Percentiles rank a stretch among this genome's conserved stretches.
Conservation (phyloP, 1,140 invertebrate species). For the Tetramorium alpestre region DNA sequence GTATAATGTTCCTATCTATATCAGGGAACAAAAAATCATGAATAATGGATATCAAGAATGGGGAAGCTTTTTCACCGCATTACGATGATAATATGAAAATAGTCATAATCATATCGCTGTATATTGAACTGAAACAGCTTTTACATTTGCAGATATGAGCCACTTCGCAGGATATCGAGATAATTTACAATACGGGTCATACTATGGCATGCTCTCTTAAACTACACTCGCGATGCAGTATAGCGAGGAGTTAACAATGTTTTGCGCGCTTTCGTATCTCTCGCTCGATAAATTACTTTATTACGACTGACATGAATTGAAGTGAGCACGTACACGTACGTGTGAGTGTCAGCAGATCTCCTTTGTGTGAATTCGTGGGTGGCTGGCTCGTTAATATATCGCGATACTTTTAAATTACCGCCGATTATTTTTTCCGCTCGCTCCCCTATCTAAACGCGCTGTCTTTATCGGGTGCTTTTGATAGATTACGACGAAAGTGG, state of each 20-base stretch:
- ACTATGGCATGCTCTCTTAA: not conserved
- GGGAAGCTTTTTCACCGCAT: not conserved
- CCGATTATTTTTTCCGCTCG: conserved; percentile 61
- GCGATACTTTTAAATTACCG: conserved; percentile 53
- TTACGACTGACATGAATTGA: conserved; percentile 44
- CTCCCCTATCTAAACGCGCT: conserved; percentile 56
- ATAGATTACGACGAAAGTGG: conserved; percentile 66
- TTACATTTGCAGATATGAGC: conserved; percentile 19
- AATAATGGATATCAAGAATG: not conserved
- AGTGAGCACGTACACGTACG: not conserved
- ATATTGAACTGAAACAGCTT: conserved; percentile 16
- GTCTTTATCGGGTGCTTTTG: conserved; percentile 64
- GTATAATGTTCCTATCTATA: not conserved
- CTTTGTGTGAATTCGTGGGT: conserved; percentile 47
- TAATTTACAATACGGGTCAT: conserved; percentile 22
- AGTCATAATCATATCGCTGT: not conserved
- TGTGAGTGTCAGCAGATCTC: not conserved
- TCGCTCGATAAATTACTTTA: conserved; percentile 54
- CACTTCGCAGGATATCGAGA: conserved; percentile 30
- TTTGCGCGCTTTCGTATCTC: conserved; percentile 58
- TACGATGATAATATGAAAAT: not conserved
- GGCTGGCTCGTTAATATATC: conserved; percentile 40
- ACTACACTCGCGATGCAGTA: not conserved
- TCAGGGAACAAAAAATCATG: not conserved
- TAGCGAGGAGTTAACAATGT: conserved; percentile 23